A percentile compares a stretch with the other conserved stretches of the same genome.
These are phyloP conservation scores for Campoletis sonorensis DNA, from an alignment of 1,140 invertebrate species.

Conservation along the genomic window DNA sequence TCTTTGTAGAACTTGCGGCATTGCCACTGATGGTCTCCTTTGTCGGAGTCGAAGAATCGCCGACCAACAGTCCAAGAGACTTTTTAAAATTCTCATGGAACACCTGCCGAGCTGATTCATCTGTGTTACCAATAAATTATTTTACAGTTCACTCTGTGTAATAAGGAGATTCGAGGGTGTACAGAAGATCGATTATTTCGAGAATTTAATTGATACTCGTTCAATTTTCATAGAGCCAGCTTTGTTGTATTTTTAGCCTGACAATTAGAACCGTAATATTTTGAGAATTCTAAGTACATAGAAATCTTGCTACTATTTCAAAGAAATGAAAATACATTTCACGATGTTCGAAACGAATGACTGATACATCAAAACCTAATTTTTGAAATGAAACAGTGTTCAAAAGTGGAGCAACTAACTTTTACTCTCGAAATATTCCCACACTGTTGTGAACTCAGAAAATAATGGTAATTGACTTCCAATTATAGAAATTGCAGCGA, in stretches of 20 bases:
- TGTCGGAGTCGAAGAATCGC: constrained; percentile 32
- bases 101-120: constrained; percentile 15
- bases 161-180: background rate
- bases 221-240: background rate
- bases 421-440: too few species aligned
- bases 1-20: background rate
- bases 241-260: background rate
- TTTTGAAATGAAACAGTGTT: too few species aligned
- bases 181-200: constrained; percentile 10
- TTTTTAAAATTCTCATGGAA: constrained; percentile 5
- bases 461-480: too few species aligned
- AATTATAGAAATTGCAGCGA: too few species aligned
- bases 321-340: too few species aligned
- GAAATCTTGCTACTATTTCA: too few species aligned
- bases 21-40: constrained; percentile 34
- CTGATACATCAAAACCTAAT: too few species aligned
- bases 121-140: constrained; percentile 22
- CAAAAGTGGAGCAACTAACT: too few species aligned
- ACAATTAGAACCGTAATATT: background rate
- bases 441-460: too few species aligned
- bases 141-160: background rate
- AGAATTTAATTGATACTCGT: background rate
- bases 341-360: too few species aligned
- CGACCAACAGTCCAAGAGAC: background rate
- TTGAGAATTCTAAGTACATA: too few species aligned